These are phyloP conservation scores for Andrena praecox DNA, from an alignment of 2,888 invertebrate species.

Conservation along the genomic window DNA sequence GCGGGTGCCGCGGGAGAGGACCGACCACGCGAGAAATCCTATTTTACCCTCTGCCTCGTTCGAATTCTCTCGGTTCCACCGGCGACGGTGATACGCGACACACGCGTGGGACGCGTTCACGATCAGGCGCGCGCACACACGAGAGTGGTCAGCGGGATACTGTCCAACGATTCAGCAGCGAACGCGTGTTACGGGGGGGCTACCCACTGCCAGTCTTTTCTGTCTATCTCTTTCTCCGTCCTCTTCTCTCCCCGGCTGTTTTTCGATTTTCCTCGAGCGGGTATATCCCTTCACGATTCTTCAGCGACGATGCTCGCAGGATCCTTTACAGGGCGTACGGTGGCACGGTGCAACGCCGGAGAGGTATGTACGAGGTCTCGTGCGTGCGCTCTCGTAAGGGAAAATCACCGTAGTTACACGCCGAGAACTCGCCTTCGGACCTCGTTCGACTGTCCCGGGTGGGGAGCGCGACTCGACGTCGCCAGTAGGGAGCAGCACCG, in stretches of 20 bases:
- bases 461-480: constrained; percentile 74
- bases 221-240: constrained; percentile 24
- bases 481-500: constrained; percentile 80
- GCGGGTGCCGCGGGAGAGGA: constrained; percentile 69
- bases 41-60: constrained; percentile 76
- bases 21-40: constrained; percentile 77
- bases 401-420: constrained; percentile 72
- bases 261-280: constrained; percentile 37
- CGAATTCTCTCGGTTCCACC: constrained; percentile 78
- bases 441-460: constrained; percentile 77
- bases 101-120: constrained; percentile 68
- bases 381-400: constrained; percentile 66
- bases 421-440: constrained; percentile 70
- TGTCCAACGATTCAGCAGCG: constrained; percentile 14
- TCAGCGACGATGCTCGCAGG: not conserved
- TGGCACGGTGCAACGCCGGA: constrained; percentile 26
- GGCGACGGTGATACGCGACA: constrained; percentile 77
- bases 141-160: constrained; percentile 8
- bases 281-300: constrained; percentile 17
- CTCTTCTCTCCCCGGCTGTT: constrained; percentile 26
- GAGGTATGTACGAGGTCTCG: constrained; percentile 63
- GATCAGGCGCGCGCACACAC: constrained; percentile 58
- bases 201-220: constrained; percentile 20
- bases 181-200: not conserved
- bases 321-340: constrained; percentile 2